phyloP scores from a whole-genome alignment of 2,113 vertebrate genomes.

The Ceratotherium simum region DNA sequence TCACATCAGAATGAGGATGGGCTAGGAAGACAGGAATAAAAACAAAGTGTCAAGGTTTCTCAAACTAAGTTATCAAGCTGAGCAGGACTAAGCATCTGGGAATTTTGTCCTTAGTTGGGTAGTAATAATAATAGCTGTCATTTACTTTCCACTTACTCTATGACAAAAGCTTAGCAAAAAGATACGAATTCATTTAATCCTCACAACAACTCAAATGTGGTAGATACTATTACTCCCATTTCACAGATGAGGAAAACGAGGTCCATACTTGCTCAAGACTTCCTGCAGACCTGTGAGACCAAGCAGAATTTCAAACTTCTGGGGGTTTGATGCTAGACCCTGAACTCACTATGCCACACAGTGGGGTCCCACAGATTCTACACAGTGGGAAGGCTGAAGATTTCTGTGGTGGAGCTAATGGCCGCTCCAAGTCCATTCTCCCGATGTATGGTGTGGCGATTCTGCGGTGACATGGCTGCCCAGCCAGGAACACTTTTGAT shows the following conservation, averaged over 20 bases:
- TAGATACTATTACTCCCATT: neutral
- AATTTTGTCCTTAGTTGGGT: neutral
- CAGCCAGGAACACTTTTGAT: neutral
- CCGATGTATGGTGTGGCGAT: neutral
- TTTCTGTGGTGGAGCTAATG: neutral
- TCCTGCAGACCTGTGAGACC: neutral
- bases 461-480: neutral
- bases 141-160: neutral
- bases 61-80: neutral
- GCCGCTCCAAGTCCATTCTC: neutral
- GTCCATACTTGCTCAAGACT: neutral
- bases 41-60: neutral
- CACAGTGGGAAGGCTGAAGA: neutral
- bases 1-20: neutral
- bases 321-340: neutral
- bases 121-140: neutral
- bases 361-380: neutral
- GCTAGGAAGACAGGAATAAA: neutral
- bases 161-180: neutral
- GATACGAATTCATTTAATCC: neutral
- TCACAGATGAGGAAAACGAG: neutral
- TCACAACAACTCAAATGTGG: neutral
- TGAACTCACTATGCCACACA: neutral
- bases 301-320: neutral
- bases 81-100: neutral